Base-by-base conservation (phyloP, 1,140 invertebrate species). In the Macrobrachium nipponense region DNA sequence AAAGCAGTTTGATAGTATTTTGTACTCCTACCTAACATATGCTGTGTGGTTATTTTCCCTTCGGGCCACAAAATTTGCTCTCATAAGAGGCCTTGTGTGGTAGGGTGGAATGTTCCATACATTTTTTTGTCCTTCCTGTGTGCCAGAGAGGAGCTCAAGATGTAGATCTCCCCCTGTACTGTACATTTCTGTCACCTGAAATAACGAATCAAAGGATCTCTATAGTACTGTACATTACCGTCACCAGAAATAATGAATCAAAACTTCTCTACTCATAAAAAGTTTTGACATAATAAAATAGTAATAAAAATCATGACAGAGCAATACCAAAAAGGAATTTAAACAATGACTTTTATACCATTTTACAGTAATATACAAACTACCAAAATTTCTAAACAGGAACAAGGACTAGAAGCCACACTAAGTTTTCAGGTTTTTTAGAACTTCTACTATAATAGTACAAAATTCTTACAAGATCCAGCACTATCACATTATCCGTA, bases 61-160 rank as follows among this genome's bases (percentile, higher is more conserved):
- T 90, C 94, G 92, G 86, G 95, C 95, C 91, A 96, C 93, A 92
- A 97, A 96, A 89, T 94, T 94, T 87, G 98, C 94, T 90, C 95
- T 94, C 92, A 98, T 98, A 72, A 99, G 94, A 84, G 96, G 94
- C 91, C 97, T 97, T 36, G 96, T 95, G 91, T 96, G 94, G 92
- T 95, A 97, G 79, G 98, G 96, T 88, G 96, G 95, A 90, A 99
- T 96, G 91, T 96, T 94, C 97, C 97, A 99, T 89, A 95, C 92
- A 89, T 94, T 93, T 90, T 95, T 95, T 27, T 95, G 94, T 27
- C 95, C 96, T 90, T 97, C 96, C 78, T 93, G 91, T 89, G 95
- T 94, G n/a, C 94, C 95, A 87, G 94, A 94, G 80, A 97, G 96
- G 90, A 98, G 93, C 92, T 97, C 96, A 90, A 99, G 92, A 91